A percentile compares a stretch with the other conserved stretches of the same genome.
phyloP scores from a whole-genome alignment of 1,140 invertebrate species.

The Psix sp. region DNA sequence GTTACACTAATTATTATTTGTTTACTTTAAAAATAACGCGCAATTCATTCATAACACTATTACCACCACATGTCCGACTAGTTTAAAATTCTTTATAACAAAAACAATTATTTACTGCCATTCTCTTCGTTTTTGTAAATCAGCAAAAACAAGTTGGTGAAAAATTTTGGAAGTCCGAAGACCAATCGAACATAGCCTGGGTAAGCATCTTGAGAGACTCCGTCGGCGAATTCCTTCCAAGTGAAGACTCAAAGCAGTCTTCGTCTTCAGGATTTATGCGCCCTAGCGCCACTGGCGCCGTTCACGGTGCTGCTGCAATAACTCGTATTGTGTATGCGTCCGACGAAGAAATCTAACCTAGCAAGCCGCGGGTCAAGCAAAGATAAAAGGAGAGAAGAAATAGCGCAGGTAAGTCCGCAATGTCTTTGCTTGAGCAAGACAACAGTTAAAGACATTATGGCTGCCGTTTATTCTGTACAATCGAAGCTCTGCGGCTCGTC shows the following conservation, averaged over 20 bases:
- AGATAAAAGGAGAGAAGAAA: conserved; percentile 55
- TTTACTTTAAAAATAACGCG: too few species aligned
- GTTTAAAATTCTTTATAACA: too few species aligned
- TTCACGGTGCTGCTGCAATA: conserved; percentile 59
- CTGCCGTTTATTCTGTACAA: conserved; percentile 55
- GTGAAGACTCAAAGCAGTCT: conserved; percentile 22
- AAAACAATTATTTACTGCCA: too few species aligned
- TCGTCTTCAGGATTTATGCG: conserved; percentile 61
- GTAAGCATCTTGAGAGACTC: too few species aligned
- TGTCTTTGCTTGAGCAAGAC: conserved; percentile 34
- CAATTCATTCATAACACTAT: too few species aligned
- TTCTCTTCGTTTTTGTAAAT: too few species aligned
- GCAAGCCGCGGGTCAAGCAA: conserved; percentile 52
- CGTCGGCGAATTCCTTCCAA: conserved; percentile 44
- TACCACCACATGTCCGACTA: too few species aligned
- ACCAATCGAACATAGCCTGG: too few species aligned
- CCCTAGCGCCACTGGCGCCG: conserved; percentile 64
- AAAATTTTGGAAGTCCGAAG: too few species aligned
- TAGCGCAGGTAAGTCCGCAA: not conserved
- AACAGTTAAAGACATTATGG: conserved; percentile 50
- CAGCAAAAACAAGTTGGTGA: too few species aligned
- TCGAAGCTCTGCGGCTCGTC: conserved; percentile 55
- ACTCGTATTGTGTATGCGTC: conserved; percentile 64
- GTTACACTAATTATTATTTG: too few species aligned
- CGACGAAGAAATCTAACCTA: conserved; percentile 63